A percentile compares a stretch with the other conserved stretches of the same genome.
Evolutionary conservation across 1,140 invertebrate genomes (phyloP).

Genomic region (Trichoplusia ni): DNA sequence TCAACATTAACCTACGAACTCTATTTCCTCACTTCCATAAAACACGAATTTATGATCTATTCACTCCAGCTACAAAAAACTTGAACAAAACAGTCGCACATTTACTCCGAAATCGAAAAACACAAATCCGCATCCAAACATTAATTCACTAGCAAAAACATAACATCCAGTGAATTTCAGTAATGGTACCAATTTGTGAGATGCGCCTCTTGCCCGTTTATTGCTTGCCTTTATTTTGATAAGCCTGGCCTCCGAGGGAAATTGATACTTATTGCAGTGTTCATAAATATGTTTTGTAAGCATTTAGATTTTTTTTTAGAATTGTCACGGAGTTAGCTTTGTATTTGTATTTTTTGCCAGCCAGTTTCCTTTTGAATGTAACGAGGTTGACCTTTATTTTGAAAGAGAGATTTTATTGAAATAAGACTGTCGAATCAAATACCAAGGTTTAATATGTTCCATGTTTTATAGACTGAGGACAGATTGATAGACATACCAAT

Average conservation of each 20-base stretch:
- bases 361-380: neutral
- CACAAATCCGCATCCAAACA: neutral
- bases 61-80: too few species aligned
- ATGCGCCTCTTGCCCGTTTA: constrained; percentile 15
- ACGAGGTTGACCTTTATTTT: too few species aligned
- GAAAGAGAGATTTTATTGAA: too few species aligned
- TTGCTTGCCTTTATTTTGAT: constrained; percentile 34
- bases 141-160: constrained; percentile 15
- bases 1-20: too few species aligned
- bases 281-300: neutral
- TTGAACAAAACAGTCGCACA: too few species aligned
- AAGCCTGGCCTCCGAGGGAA: constrained; percentile 15
- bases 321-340: neutral
- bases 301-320: neutral
- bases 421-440: too few species aligned
- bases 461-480: too few species aligned
- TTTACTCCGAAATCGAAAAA: neutral
- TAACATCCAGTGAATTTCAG: constrained; percentile 12
- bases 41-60: too few species aligned
- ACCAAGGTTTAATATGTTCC: too few species aligned
- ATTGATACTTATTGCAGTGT: constrained; percentile 26
- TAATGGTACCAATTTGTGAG: constrained; percentile 34
- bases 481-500: too few species aligned
- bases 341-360: neutral
- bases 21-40: too few species aligned